Conservation (phyloP, 1,140 invertebrate genomes). For the Meloidogyne floridensis region DNA sequence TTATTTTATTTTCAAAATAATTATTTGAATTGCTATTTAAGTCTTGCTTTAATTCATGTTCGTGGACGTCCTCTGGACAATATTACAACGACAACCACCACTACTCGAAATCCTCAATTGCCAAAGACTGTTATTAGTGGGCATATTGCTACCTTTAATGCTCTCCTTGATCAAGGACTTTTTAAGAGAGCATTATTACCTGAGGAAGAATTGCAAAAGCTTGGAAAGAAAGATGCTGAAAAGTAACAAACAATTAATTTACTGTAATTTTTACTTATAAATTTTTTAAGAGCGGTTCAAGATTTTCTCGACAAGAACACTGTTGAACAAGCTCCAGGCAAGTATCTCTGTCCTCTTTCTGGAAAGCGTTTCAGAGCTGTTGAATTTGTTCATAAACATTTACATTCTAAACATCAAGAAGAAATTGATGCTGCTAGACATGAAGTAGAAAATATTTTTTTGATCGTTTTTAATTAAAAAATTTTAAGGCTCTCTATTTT, state of each 20-base stretch:
- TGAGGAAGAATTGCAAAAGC: conserved; percentile 80
- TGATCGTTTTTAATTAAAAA: conserved; percentile 22
- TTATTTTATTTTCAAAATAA: conserved; percentile 23
- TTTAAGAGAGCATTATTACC: conserved; percentile 73
- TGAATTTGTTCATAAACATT: conserved; percentile 97
- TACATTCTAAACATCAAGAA: conserved; percentile 93
- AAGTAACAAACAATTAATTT: conserved; percentile 68
- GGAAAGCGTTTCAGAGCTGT: conserved; percentile 99
- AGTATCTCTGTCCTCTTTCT: conserved; percentile 95
- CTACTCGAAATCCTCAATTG: conserved; percentile 53
- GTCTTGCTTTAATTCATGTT: conserved; percentile 87
- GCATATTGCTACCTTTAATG: conserved; percentile 79
- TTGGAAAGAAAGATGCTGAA: conserved; percentile 84
- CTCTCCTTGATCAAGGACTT: conserved; percentile 84
- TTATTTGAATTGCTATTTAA: conserved; percentile 28
- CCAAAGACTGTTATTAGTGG: conserved; percentile 70
- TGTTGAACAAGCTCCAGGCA: conserved; percentile 91
- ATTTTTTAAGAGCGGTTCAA: conserved; percentile 76
- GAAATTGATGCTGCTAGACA: conserved; percentile 94
- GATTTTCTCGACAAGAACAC: conserved; percentile 86
- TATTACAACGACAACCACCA: conserved; percentile 71
- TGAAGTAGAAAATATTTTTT: conserved; percentile 72
- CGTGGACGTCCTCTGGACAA: conserved; percentile 74
- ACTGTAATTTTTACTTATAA: conserved; percentile 11
- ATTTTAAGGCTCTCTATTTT: conserved; percentile 80